Conservation (phyloP, 2,797 vertebrate genomes). For the Paramormyrops hopkinsi region DNA sequence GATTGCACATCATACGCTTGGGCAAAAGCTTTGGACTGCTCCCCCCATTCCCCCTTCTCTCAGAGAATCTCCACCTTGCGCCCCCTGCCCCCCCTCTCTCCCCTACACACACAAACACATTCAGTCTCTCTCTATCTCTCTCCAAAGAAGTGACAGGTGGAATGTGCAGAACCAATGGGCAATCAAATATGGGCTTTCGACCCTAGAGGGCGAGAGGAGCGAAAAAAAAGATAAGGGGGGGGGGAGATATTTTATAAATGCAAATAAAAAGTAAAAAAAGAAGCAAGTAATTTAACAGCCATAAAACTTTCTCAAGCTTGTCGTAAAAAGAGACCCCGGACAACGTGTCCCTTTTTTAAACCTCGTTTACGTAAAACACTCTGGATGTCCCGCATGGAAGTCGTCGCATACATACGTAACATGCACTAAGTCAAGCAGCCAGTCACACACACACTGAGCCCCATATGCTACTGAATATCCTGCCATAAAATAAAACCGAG, state of each 20-base stretch:
- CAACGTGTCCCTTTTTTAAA: not conserved
- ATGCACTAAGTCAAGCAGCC: constrained; percentile 5
- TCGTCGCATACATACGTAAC: constrained; percentile 4
- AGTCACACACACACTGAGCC: constrained; percentile 13
- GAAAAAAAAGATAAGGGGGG: not conserved
- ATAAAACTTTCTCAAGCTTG: not conserved
- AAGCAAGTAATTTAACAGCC: not conserved
- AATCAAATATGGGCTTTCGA: constrained; percentile 2
- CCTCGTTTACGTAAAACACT: not conserved
- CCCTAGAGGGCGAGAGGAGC: constrained; percentile 3
- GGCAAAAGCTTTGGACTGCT: not conserved
- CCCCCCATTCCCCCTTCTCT: constrained; percentile 13
- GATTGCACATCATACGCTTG: not conserved
- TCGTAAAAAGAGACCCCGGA: not conserved
- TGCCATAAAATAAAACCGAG: not conserved
- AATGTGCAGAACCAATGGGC: constrained; percentile 14
- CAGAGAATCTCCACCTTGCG: not conserved
- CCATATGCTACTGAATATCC: not conserved
- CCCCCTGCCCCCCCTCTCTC: not conserved
- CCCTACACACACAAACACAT: constrained; percentile 1
- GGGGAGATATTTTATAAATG: not conserved
- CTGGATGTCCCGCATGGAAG: constrained; percentile 1
- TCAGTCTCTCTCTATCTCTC: not conserved
- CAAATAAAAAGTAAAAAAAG: not conserved
- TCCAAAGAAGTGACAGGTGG: constrained; percentile 13